Base-by-base conservation (phyloP, 2,888 invertebrate species). In the Stenolophus ochropezus region DNA sequence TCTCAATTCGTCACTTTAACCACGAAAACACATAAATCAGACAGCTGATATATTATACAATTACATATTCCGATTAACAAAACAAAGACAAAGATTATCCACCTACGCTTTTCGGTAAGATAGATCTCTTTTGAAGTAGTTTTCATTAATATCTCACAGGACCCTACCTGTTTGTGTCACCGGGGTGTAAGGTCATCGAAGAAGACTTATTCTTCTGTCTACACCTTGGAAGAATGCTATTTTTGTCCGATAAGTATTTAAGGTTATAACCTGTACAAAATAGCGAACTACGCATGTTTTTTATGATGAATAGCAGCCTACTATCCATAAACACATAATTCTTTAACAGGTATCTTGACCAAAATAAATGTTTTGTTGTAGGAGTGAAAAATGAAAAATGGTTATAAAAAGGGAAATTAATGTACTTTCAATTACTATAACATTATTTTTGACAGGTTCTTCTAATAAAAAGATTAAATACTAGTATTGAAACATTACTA, bases 241-340 rank as follows among this genome's bases (percentile, higher is more conserved):
- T 79, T 79, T 71, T 27, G 25, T 53, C 16, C 14, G 49, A 78
- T 78, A 78, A 78, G 65, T 78, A 78, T 77, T 20, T 47, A 25
- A 78, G 11, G 33, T 20, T 25, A 58, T 33, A 71, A 71, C 49
- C 4, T 23, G 49, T 16, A 16, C 4, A n/a, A n/a, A n/a, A n/a
- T n/a, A n/a, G n/a, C n/a, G n/a, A n/a, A n/a, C n/a, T n/a, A n/a
- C n/a, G n/a, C 23, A 56, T 56, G 4, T 61, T 20, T 21, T 56
- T 20, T 25, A 61, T 61, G 61, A 61, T 61, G 25, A 61, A 61
- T 61, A 25, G 61, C 25, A 61, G 5, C 61, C 61, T 33, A 69
- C 47, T 69, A 3, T 2, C 18, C 65, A 78, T 53, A 65, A 78
- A 16, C 78, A 78, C 78, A 78, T 78, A 77, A 77, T 14, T 77